Evolutionary conservation across 2,888 invertebrate genomes (phyloP).

Genomic region (Idaea dimidiata): DNA sequence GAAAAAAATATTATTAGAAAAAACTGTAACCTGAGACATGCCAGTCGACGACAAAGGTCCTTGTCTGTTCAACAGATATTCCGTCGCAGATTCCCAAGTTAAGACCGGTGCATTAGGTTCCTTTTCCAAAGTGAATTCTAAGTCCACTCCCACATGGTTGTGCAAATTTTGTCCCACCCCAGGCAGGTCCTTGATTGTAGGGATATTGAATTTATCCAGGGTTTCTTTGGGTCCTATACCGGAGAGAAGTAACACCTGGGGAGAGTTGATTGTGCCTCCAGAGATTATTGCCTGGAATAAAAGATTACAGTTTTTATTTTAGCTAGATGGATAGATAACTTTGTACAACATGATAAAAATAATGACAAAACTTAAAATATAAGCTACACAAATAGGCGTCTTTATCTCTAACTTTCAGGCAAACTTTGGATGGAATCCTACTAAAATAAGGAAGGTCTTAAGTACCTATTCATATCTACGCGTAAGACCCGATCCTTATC

Average conservation of each 20-base stretch:
- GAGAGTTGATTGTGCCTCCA: constrained; percentile 84
- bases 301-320: not conserved
- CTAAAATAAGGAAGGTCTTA: too few species aligned
- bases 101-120: constrained; percentile 77
- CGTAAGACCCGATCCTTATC: too few species aligned
- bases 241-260: constrained; percentile 84
- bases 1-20: too few species aligned
- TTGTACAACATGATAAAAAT: too few species aligned
- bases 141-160: constrained; percentile 83
- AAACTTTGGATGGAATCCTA: too few species aligned
- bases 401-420: too few species aligned
- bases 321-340: too few species aligned
- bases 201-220: constrained; percentile 80
- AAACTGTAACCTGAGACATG: constrained; percentile 80
- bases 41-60: constrained; percentile 85
- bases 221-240: constrained; percentile 84
- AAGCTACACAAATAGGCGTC: too few species aligned
- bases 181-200: constrained; percentile 81
- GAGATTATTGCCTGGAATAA: constrained; percentile 76
- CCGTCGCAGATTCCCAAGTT: constrained; percentile 82
- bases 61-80: constrained; percentile 81
- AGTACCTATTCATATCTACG: too few species aligned
- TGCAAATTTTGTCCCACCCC: constrained; percentile 86
- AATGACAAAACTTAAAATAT: too few species aligned
- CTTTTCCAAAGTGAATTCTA: constrained; percentile 78